Conservation (phyloP, 2,888 invertebrate genomes). For the Acronicta leporina region DNA sequence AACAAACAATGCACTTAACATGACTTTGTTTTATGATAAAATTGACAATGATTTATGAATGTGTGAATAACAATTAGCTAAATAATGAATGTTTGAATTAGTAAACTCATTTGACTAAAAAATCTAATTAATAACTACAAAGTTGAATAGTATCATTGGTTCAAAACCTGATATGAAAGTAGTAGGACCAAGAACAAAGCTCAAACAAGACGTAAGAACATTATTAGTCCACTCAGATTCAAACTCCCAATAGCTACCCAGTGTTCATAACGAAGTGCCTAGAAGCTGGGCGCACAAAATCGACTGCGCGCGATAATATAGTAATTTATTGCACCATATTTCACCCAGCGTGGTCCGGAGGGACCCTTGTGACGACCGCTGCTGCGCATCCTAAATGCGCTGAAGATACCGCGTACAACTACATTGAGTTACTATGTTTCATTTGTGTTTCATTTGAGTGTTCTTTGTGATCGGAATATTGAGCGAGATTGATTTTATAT, state of each 20-base stretch:
- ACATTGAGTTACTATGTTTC: constrained; percentile 18
- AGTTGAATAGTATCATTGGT: too few relatives aligned
- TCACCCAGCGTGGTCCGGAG: constrained; percentile 67
- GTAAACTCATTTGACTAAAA: too few relatives aligned
- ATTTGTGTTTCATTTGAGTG: constrained; percentile 6
- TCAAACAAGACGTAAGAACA: constrained; percentile 6
- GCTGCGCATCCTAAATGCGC: constrained; percentile 44
- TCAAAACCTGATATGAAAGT: too few relatives aligned
- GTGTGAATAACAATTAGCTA: too few relatives aligned
- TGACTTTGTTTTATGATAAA: too few relatives aligned
- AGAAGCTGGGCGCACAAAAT: constrained; percentile 58
- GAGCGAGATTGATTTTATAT: too few relatives aligned
- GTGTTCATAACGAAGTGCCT: constrained; percentile 38
- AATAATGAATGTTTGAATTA: too few relatives aligned
- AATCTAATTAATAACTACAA: too few relatives aligned
- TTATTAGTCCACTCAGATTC: constrained; percentile 11
- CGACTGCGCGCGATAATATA: constrained; percentile 72
- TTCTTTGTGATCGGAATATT: too few relatives aligned
- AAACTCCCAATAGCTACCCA: constrained; percentile 27
- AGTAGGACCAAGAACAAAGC: neutral
- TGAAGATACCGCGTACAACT: constrained; percentile 27
- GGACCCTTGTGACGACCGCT: constrained; percentile 69
- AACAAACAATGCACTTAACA: too few relatives aligned
- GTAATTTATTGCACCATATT: constrained; percentile 78
- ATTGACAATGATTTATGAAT: too few relatives aligned